A percentile compares a stretch with the other conserved stretches of the same genome.
Conservation (phyloP, 2,113 vertebrate genomes). For the Macroglossus sobrinus region DNA sequence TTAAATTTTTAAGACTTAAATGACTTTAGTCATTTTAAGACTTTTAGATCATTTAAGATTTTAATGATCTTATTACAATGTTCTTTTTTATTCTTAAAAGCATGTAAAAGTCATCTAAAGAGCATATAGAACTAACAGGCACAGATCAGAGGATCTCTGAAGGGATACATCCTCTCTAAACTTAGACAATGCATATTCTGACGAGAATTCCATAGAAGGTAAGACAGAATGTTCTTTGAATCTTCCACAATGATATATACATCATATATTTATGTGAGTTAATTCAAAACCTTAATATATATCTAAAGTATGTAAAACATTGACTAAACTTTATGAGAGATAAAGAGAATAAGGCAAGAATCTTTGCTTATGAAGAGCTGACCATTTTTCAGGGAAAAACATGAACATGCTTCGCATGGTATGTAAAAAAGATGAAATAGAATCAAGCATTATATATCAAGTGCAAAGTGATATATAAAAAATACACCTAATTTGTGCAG, state of each 20-base stretch:
- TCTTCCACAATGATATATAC: neutral
- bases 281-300: neutral
- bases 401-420: rapidly evolving
- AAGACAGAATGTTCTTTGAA: neutral
- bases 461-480: neutral
- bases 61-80: neutral
- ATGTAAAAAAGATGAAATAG: neutral
- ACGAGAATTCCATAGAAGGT: neutral
- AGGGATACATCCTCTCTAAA: rapidly evolving
- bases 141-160: neutral
- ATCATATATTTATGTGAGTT: neutral
- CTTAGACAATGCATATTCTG: neutral
- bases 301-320: neutral
- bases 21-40: neutral
- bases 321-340: neutral
- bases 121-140: too few relatives aligned
- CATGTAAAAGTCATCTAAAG: neutral
- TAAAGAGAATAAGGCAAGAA: neutral
- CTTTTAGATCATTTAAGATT: neutral
- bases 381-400: neutral
- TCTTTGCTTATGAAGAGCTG: neutral
- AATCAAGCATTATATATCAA: neutral
- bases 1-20: neutral
- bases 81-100: neutral
- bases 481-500: neutral